Base-by-base conservation (phyloP, 1,140 invertebrate genomes). In the Ceratitis capitata region DNA sequence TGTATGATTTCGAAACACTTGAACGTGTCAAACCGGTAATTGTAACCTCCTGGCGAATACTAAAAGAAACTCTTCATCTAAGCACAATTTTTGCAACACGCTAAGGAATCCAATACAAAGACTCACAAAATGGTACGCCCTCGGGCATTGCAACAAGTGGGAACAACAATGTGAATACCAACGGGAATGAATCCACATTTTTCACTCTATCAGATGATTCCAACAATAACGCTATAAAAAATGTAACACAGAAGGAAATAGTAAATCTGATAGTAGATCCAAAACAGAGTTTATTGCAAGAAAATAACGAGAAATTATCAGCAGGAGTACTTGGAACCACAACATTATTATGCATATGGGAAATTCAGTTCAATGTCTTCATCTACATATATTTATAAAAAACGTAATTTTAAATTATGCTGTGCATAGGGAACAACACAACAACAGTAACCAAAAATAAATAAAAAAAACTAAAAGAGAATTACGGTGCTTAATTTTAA, bases 1-100 rank as follows among this genome's bases (percentile, higher is more conserved):
- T 99, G 1, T 98, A 97, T 92, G 97, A 99, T 92, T 93, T 94
- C 35, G 95, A 95, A 32, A 95, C 95, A 16, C 99, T 99, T 92
- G 93, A 95, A 87, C 93, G 94, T 86, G 97, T 99, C 32, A 95
- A 96, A 87, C 91, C 92, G 29, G 94, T 97, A 1, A 97, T 99
- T 91, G 39, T 87, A 6, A 56, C 85, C 64, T 89, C 91, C 3
- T 89, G 87, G 6, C 86, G 86, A 82, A 86, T 87, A 0, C 58
- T 92, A 53, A 86, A 89, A 26, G 86, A 91, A 10, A 88, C 89
- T 0, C 45, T 90, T n/a, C 88, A 92, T 74, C 39, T 92, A 10
- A 83, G 84, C 3, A 87, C 89, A 3, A 86, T 91, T 49, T 91
- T 91, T 23, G 69, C 87, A n/a, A 90, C 89, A 29, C 58, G n/a